Percentiles rank a stretch among this genome's conserved stretches.
Conservation (phyloP, 2,113 vertebrate genomes). For the Leptocoma aspasia region DNA sequence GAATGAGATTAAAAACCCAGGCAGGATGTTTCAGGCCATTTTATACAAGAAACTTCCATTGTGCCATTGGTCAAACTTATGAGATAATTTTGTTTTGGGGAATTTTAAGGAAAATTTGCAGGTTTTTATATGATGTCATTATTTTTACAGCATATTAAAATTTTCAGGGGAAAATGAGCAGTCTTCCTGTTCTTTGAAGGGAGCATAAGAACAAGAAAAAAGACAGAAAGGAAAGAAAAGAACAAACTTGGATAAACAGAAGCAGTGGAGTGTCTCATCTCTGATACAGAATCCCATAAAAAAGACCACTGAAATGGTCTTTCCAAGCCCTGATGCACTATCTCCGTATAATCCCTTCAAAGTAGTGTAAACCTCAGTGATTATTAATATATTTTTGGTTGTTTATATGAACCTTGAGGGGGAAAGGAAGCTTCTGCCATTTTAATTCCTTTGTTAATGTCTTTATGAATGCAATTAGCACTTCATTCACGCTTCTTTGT, state of each 20-base stretch:
- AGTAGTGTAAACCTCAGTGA: background rate
- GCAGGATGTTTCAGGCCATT: background rate
- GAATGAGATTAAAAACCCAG: background rate
- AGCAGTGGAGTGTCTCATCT: background rate
- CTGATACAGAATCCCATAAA: background rate
- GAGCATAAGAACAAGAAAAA: background rate
- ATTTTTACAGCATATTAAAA: background rate
- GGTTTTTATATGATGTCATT: background rate
- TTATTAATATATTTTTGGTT: conserved; percentile 31
- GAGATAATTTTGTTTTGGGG: background rate
- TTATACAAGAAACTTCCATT: background rate
- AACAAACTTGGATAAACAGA: background rate
- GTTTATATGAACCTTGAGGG: conserved; percentile 44
- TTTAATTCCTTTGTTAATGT: conserved; percentile 81
- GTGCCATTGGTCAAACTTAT: background rate
- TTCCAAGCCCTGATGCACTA: background rate
- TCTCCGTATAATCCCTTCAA: background rate
- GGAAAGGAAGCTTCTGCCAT: conserved; percentile 66
- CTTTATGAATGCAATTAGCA: conserved; percentile 83
- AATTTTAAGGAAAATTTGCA: background rate
- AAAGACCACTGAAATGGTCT: background rate
- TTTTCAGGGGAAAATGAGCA: background rate
- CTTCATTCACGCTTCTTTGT: conserved; percentile 81
- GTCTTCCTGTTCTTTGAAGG: background rate
- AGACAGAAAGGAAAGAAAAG: background rate